phyloP scores from a whole-genome alignment of 2,797 vertebrate species.

The Echiichthys vipera region DNA sequence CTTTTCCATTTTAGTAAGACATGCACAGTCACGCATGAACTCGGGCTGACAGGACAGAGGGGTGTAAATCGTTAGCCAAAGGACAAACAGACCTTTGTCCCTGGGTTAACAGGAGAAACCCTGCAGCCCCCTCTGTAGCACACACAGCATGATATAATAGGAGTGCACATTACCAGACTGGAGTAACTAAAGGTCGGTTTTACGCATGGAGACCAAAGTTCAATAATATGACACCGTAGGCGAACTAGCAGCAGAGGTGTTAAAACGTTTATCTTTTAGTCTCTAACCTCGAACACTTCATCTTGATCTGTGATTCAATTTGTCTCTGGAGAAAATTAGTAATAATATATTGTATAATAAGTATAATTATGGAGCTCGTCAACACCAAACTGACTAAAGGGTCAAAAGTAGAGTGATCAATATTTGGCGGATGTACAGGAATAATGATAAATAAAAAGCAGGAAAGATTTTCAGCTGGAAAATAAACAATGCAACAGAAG shows the following conservation, averaged over 20 bases:
- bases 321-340: background rate
- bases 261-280: background rate
- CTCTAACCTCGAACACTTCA: background rate
- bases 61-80: slow-evolving; percentile 79
- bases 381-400: background rate
- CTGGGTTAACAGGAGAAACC: background rate
- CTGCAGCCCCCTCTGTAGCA: slow-evolving; percentile 2
- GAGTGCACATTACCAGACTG: background rate
- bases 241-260: no score
- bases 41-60: slow-evolving; percentile 13
- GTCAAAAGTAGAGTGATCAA: background rate
- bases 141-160: slow-evolving; percentile 30
- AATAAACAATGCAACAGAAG: background rate
- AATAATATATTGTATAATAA: no score
- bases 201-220: slow-evolving; percentile 14
- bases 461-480: background rate
- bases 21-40: slow-evolving; percentile 33
- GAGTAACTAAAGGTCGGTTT: slow-evolving; percentile 45
- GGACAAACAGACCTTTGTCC: slow-evolving; percentile 81
- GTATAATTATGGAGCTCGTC: background rate
- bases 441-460: slow-evolving; percentile 12
- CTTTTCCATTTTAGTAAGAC: no score
- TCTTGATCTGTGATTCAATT: background rate
- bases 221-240: background rate
- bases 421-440: background rate